phyloP scores from a whole-genome alignment of 2,113 vertebrate species.

The Laterallus jamaicensis region DNA sequence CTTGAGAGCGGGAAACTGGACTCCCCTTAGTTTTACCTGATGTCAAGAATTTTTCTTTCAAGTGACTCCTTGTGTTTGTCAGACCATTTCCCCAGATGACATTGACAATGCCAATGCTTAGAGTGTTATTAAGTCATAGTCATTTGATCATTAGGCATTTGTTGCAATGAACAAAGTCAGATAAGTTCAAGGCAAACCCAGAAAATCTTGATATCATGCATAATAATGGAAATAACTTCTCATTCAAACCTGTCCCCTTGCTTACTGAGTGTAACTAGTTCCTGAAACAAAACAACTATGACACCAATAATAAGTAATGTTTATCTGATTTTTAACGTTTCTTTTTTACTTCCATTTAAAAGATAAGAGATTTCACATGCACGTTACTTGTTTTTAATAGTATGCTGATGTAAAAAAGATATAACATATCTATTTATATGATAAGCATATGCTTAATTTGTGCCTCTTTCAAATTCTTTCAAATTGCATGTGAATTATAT shows the following conservation, averaged over 20 bases:
- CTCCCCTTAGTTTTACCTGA: neutral
- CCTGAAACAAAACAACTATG: neutral
- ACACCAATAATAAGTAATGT: neutral
- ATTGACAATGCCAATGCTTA: neutral
- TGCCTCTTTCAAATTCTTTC: neutral
- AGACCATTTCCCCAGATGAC: neutral
- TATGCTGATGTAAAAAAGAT: neutral
- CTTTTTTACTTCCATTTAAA: neutral
- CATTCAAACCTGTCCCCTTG: neutral
- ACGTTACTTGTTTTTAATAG: neutral
- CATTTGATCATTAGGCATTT: neutral
- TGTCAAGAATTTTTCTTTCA: neutral
- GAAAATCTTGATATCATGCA: neutral
- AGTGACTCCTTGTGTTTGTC: neutral
- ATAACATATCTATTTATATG: neutral
- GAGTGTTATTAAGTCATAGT: neutral
- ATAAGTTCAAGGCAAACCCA: neutral
- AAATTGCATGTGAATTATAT: neutral
- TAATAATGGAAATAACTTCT: neutral
- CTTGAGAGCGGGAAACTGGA: neutral
- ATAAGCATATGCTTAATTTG: neutral
- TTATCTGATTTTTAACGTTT: neutral
- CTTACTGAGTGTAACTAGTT: neutral
- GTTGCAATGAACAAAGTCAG: neutral
- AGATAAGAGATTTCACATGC: too few relatives aligned